Evolutionary conservation across 2,888 invertebrate genomes (phyloP), one percentile per base, ranked within the genome.

Genomic region (Troides aeacus): DNA sequence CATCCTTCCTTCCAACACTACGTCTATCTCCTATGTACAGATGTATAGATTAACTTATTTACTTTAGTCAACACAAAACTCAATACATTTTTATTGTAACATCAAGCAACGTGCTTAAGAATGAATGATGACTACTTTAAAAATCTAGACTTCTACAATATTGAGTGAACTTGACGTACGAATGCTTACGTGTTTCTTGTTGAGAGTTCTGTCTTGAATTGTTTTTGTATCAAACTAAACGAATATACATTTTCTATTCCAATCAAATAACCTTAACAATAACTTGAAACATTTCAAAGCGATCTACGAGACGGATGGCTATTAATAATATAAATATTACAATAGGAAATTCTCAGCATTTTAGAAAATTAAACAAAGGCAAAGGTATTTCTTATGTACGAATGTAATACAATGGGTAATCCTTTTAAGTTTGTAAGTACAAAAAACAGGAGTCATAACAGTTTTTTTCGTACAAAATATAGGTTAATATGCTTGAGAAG

Each of bases 71-170:
- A 30, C 3, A 30, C n/a, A 8, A 8, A 53, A n/a, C 53, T n/a
- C 53, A 12, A 46, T 15, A 21, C 21, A 21, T 21, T 18, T 7
- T 23, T 57, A 23, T 23, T 12, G 6, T n/a, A 42, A 57, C 17
- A 18, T 58, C 42, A 42, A 58, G 23, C 39, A 46, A 21, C 21
- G 64, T 23, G 58, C 64, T 65, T 24, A 42, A 65, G 58, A 65
- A 42, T 59, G 42, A 65, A 58, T 59, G 58, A 58, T 23, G 23
- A 59, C 10, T 46, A 21, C 15, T 23, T 65, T 57, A 59, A 59
- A 42, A n/a, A 23, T 39, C 61, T 39, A 36, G 53, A 53, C 15
- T n/a, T 53, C 2, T 18, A 7, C 2, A n/a, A 53, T 53, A 53
- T 1, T 53, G 8, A 53, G n/a, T n/a, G 18, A 8, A 53, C 53